Evolutionary conservation across 2,797 vertebrate genomes (phyloP), one percentile per base, ranked within the genome.

Genomic region (Discoglossus pictus): DNA sequence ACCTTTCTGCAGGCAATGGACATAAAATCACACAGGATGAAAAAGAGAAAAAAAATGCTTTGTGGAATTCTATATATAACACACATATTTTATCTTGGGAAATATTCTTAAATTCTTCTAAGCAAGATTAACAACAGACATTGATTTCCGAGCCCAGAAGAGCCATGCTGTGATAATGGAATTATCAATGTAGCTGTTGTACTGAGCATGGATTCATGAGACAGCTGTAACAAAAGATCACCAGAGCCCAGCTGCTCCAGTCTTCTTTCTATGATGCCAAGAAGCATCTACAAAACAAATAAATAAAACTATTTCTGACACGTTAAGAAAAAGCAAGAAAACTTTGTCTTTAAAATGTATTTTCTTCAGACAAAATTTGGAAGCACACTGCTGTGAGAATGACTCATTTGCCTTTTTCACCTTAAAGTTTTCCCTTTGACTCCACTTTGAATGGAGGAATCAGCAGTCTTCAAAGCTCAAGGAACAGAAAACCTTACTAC

Each of bases 131-230:
- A 66, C 75, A 82, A 79, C 58, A 83, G 82, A 84, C 80, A 72
- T 50, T 79, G 82, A 87, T 82, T 83, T 39, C 69, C 0, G 18
- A 78, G 60, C 52, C 65, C 62, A 68, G 76, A 55, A 47, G 52
- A 78, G 76, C 80, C 82, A 77, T 0, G 25, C 82, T 84, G 86
- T 80, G 84, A 80, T 84, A 85, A 87, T 81, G 79, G 80, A 82
- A 73, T 60, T 80, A 77, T 81, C 78, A 78, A 52, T 78, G 80
- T 70, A 76, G 27, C 27, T 31, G 66, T 74, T 81, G 68, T 76
- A 76, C 82, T 36, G 69, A 59, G 63, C 79, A 81, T 76, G 72
- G 27, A 74, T 74, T 63, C 55, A 13, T 51, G 40, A 72, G 74
- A 83, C 13, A 55, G 71, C 55, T 36, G 42, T 70, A 78, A 70